Evolutionary conservation across 2,797 vertebrate genomes (phyloP).

Genomic region (Silurus lanzhouensis): DNA sequence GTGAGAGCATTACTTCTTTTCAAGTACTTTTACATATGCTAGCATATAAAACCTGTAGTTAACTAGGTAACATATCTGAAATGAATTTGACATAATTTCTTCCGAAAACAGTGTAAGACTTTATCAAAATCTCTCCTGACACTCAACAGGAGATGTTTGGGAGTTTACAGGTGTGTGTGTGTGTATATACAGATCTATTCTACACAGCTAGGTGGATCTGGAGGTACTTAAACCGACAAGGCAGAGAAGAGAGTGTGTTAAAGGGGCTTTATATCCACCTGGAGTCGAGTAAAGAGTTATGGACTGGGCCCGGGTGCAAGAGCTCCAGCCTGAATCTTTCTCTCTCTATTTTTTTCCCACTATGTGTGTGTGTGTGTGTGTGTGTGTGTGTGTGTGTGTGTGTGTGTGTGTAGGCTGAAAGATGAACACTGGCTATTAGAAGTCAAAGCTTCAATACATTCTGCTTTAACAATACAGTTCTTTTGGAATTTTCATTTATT

Average conservation of each 20-base stretch:
- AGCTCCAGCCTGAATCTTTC: constrained; percentile 7
- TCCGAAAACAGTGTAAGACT: background rate
- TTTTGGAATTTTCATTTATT: constrained; percentile 14
- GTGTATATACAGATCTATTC: constrained; percentile 29
- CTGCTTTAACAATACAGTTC: constrained; percentile 38
- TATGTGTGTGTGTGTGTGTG: constrained; percentile 1
- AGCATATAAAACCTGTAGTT: background rate
- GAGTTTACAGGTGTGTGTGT: background rate
- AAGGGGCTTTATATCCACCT: constrained; percentile 48
- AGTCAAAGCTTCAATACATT: constrained; percentile 42
- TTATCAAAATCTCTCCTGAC: background rate
- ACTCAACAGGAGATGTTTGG: background rate
- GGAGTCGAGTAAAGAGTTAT: constrained; percentile 44
- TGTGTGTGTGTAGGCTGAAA: constrained; percentile 28
- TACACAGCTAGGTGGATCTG: background rate
- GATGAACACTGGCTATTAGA: constrained; percentile 43
- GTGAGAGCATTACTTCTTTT: background rate
- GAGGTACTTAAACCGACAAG: background rate
- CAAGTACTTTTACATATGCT: background rate
- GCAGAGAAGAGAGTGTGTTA: constrained; percentile 18
- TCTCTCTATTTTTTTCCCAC: constrained; percentile 32
- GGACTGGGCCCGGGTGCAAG: constrained; percentile 22
- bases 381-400: too few relatives aligned
- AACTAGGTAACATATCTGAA: background rate
- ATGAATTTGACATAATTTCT: background rate